These are phyloP conservation scores for Sibirionetta formosa DNA, from an alignment of 2,797 vertebrate species.

Conservation along the genomic window DNA sequence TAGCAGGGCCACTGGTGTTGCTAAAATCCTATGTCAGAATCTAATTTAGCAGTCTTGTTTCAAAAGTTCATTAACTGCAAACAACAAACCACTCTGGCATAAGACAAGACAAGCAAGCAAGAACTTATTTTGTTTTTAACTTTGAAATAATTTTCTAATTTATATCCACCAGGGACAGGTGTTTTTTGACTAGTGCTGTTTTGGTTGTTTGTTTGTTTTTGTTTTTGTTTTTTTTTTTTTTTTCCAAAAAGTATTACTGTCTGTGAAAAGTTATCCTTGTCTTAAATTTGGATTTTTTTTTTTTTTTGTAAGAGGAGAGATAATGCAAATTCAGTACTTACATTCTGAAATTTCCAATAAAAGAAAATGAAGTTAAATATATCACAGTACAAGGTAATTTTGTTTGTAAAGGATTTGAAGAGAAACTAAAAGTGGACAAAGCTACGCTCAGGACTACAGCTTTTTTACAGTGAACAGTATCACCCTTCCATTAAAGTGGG, in stretches of 20 bases:
- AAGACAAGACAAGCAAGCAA: neutral
- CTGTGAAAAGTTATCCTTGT: neutral
- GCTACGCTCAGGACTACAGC: neutral
- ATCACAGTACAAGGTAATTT: neutral
- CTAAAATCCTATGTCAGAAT: neutral
- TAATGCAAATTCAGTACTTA: neutral
- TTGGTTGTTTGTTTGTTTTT: rapidly evolving
- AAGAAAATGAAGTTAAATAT: neutral
- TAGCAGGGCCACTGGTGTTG: neutral
- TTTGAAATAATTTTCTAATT: neutral
- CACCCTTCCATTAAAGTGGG: neutral
- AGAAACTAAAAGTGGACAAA: neutral
- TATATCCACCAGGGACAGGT: neutral
- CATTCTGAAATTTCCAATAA: neutral
- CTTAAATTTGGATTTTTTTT: neutral
- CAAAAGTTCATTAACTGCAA: constrained; percentile 5
- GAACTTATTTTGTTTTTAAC: neutral
- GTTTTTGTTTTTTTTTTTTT: rapidly evolving
- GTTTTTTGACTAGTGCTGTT: neutral
- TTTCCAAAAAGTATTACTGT: neutral
- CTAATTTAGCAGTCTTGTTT: neutral
- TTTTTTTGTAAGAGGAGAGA: neutral
- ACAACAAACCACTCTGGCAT: neutral
- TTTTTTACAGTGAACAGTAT: neutral
- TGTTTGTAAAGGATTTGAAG: neutral